These are phyloP conservation scores for Pocillopora meandrina DNA, from an alignment of 92 coral and sea anemone genomes.

Conservation along the genomic window DNA sequence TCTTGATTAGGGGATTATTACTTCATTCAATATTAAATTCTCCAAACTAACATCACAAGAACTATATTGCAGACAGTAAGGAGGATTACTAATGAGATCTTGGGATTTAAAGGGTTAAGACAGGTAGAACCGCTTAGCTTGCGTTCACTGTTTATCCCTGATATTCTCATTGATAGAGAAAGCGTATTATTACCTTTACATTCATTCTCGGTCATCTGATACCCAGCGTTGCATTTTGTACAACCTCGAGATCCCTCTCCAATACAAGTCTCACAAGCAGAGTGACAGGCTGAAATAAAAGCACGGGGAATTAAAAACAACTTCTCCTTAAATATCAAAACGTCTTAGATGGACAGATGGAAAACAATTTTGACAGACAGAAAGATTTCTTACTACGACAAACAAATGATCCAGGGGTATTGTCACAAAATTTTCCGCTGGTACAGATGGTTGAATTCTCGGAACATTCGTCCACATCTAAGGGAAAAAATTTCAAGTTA, in stretches of 20 bases:
- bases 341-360: too few species aligned
- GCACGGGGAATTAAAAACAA: too few species aligned
- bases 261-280: conserved; percentile 82
- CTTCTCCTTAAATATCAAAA: too few species aligned
- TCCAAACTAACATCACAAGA: too few species aligned
- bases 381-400: conserved; percentile 63
- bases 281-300: conserved; percentile 63
- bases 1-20: too few species aligned
- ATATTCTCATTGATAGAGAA: too few species aligned
- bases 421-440: conserved; percentile 77
- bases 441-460: conserved; percentile 70
- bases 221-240: conserved; percentile 82
- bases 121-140: too few species aligned
- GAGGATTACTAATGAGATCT: too few species aligned
- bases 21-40: too few species aligned
- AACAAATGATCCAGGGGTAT: conserved; percentile 88
- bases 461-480: conserved; percentile 81
- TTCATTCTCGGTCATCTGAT: conserved; percentile 75
- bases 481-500: background rate
- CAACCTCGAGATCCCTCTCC: conserved; percentile 82
- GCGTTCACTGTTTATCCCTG: too few species aligned
- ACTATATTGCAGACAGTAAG: too few species aligned
- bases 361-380: background rate
- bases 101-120: too few species aligned
- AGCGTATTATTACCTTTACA: conserved; percentile 74